A percentile compares a stretch with the other conserved stretches of the same genome.
Conservation (phyloP, 2,797 vertebrate genomes). For the Myiotriccus ornatus region DNA sequence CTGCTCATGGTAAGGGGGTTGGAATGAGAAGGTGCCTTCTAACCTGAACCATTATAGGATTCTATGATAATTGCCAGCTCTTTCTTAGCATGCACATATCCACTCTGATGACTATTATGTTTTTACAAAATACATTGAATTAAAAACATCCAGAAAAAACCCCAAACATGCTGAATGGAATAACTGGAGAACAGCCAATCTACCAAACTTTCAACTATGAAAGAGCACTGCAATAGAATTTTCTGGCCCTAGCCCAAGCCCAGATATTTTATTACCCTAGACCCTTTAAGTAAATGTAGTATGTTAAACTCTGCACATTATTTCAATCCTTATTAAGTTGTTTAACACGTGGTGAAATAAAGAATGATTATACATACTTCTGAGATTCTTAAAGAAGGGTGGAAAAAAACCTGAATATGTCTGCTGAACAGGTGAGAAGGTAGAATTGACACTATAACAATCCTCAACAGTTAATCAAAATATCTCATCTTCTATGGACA, state of each 20-base stretch:
- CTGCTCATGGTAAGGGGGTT: accelerated
- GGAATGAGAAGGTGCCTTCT: not conserved
- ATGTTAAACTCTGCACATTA: not conserved
- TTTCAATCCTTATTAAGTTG: not conserved
- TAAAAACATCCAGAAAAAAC: not conserved
- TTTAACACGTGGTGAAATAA: not conserved
- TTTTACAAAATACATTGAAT: not conserved
- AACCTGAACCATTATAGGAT: too few relatives aligned
- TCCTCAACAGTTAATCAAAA: not conserved
- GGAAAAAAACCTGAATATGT: not conserved
- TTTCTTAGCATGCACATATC: not conserved
- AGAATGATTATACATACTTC: not conserved
- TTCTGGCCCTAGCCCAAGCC: not conserved
- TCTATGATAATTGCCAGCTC: not conserved
- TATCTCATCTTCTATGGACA: not conserved
- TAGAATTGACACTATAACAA: not conserved
- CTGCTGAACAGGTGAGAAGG: not conserved
- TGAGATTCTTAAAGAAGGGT: not conserved
- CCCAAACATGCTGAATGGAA: accelerated
- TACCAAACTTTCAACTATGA: not conserved
- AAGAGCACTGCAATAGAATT: not conserved
- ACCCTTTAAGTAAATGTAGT: not conserved
- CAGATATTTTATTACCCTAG: not conserved
- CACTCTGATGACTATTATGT: not conserved
- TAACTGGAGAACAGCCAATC: not conserved